Evolutionary conservation across 2,888 invertebrate genomes (phyloP).

Genomic region (Drosophila sordidula): DNA sequence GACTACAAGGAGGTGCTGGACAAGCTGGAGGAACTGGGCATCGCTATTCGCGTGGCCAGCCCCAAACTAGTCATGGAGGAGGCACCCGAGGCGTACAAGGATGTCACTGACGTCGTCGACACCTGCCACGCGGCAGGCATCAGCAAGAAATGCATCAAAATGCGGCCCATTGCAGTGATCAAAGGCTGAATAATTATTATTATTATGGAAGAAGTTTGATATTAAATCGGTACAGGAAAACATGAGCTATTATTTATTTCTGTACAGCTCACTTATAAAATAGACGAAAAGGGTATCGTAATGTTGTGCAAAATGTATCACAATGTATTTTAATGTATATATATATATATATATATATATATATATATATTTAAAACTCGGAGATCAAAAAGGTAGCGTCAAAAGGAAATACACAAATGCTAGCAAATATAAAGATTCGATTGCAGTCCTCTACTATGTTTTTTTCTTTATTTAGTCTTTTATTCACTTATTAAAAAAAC

Average conservation of each 20-base stretch:
- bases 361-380: no score
- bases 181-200: conserved; percentile 90
- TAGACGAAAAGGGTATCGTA: neutral
- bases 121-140: conserved; percentile 99
- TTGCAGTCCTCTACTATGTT: no score
- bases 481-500: no score
- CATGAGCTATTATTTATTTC: neutral
- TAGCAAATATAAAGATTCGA: no score
- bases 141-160: conserved; percentile 97
- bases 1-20: conserved; percentile 96
- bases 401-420: no score
- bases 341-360: no score
- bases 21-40: conserved; percentile 93
- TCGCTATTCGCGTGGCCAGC: conserved; percentile 98
- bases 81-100: conserved; percentile 99
- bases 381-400: no score
- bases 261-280: neutral
- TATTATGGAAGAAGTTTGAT: neutral
- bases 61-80: conserved; percentile 99
- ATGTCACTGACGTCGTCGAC: conserved; percentile 99
- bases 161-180: conserved; percentile 99
- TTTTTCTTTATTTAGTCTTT: no score
- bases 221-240: neutral
- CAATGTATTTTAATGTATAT: neutral
- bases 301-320: neutral